Percentiles rank a stretch among this genome's conserved stretches.
Evolutionary conservation across 2,888 invertebrate genomes (phyloP).

Genomic region (Napeogenes inachia): DNA sequence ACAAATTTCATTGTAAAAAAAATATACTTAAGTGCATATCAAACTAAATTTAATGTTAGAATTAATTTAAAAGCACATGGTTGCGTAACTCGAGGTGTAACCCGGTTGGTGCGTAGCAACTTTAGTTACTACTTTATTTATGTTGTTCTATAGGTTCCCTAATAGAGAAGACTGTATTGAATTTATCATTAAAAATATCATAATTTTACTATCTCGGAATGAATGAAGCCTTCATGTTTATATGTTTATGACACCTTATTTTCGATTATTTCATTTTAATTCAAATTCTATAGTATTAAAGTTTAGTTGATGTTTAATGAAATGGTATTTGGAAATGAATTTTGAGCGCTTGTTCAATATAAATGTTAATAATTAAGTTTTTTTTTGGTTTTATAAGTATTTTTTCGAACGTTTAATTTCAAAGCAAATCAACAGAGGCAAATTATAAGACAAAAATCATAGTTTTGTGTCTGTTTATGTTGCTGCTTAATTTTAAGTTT

Average conservation of each 20-base stretch:
- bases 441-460: conserved; percentile 6
- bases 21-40: conserved; percentile 73
- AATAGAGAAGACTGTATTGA: conserved; percentile 33
- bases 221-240: conserved; percentile 10
- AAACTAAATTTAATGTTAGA: conserved; percentile 71
- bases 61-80: conserved; percentile 56
- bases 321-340: conserved; percentile 56
- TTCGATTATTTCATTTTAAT: conserved; percentile 23
- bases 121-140: conserved; percentile 19
- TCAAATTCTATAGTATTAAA: conserved; percentile 12
- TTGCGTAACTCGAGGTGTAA: conserved; percentile 12
- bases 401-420: conserved; percentile 29
- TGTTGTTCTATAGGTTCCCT: conserved; percentile 23
- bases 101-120: conserved; percentile 13
- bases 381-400: conserved; percentile 35
- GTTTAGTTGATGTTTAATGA: conserved; percentile 31
- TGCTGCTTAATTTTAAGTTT: conserved; percentile 28
- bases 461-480: conserved; percentile 19
- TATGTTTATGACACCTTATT: conserved; percentile 16
- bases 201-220: conserved; percentile 19
- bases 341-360: conserved; percentile 47
- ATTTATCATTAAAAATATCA: conserved; percentile 26
- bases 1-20: conserved; percentile 73
- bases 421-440: conserved; percentile 31
- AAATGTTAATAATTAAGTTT: conserved; percentile 49